Conservation (phyloP, 2,797 vertebrate genomes). For the Hyperoplus lanceolatus region DNA sequence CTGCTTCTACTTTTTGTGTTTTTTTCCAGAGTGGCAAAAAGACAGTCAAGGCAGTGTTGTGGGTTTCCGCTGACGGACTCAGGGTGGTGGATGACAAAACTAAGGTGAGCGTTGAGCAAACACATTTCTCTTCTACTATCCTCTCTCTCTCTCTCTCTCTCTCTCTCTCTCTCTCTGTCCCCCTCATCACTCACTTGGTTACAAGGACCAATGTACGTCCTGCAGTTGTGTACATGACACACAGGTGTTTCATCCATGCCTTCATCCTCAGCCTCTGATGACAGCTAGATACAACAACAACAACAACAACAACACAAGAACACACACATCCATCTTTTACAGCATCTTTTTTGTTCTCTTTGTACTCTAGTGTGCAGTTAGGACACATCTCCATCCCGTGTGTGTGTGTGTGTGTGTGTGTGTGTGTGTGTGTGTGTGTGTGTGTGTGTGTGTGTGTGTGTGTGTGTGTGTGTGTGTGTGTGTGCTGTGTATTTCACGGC, state of each 20-base stretch:
- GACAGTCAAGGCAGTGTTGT: conserved; percentile 92
- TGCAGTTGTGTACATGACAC: neutral
- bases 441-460: neutral
- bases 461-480: conserved; percentile 12
- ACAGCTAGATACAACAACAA: neutral
- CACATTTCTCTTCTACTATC: neutral
- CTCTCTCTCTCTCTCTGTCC: neutral
- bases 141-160: neutral
- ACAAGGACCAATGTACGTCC: neutral
- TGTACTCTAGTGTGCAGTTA: neutral
- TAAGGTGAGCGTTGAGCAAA: conserved; percentile 89
- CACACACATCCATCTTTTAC: no score
- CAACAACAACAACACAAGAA: neutral
- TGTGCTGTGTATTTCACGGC: conserved; percentile 20
- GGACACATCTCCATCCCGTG: neutral
- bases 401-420: neutral
- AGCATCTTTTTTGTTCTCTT: neutral
- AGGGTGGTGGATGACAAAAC: conserved; percentile 95
- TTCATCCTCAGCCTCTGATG: neutral
- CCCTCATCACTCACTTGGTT: conserved; percentile 13
- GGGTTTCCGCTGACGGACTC: conserved; percentile 94
- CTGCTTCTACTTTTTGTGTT: neutral
- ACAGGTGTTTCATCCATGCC: neutral
- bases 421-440: conserved; percentile 7
- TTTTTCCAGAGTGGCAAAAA: conserved; percentile 90